Evolutionary conservation across 1,140 invertebrate species (phyloP).

Genomic region (Aphaenogaster rudis): DNA sequence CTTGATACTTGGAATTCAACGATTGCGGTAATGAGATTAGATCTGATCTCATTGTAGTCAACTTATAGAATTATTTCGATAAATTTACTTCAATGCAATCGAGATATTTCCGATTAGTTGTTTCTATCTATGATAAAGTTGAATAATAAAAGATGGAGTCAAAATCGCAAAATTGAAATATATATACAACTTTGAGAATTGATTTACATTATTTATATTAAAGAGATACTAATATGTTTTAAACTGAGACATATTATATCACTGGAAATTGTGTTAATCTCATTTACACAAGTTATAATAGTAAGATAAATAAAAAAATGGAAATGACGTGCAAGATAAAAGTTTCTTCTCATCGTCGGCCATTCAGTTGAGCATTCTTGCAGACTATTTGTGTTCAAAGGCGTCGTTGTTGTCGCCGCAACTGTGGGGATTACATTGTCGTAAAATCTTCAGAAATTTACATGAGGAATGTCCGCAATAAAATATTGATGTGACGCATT

Average conservation of each 20-base stretch:
- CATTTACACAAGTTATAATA: constrained; percentile 28
- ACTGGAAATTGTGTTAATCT: constrained; percentile 53
- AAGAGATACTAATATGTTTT: not conserved
- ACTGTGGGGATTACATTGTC: constrained; percentile 84
- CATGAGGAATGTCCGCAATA: constrained; percentile 78
- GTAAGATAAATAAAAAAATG: not conserved
- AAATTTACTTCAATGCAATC: not conserved
- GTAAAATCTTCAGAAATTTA: constrained; percentile 84
- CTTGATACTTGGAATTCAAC: constrained; percentile 8
- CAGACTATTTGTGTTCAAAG: constrained; percentile 51
- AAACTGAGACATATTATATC: not conserved
- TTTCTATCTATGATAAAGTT: not conserved
- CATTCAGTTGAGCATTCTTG: constrained; percentile 59
- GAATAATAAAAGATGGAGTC: not conserved
- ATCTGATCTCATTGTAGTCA: not conserved
- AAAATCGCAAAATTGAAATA: not conserved
- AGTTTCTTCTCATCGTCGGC: constrained; percentile 75
- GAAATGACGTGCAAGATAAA: constrained; percentile 67
- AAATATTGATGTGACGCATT: constrained; percentile 77
- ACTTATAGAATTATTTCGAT: not conserved
- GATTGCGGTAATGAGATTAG: constrained; percentile 1
- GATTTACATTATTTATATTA: not conserved
- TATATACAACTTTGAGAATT: not conserved
- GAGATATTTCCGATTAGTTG: not conserved
- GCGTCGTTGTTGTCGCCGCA: constrained; percentile 74